phyloP scores from a whole-genome alignment of 2,113 vertebrate species.

The Alosa alosa region DNA sequence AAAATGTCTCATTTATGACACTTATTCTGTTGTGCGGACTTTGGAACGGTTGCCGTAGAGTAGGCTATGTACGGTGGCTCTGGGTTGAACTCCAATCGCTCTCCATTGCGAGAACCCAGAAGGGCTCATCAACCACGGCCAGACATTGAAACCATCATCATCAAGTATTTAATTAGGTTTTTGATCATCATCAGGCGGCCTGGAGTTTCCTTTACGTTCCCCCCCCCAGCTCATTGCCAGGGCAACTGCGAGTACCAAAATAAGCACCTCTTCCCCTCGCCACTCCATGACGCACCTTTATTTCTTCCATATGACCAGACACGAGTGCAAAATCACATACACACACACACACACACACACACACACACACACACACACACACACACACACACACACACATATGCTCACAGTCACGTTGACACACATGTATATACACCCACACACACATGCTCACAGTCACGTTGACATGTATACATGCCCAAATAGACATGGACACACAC shows the following conservation, averaged over 20 bases:
- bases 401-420: not conserved
- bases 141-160: conserved; percentile 31
- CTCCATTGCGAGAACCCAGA: conserved; percentile 28
- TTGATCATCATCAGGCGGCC: conserved; percentile 59
- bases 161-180: conserved; percentile 24
- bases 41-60: no score
- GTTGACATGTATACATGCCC: not conserved
- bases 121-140: conserved; percentile 47
- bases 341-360: conserved; percentile 37
- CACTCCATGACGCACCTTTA: conserved; percentile 59
- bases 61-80: not conserved
- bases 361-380: not conserved
- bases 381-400: not conserved
- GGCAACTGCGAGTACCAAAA: conserved; percentile 60
- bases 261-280: conserved; percentile 48
- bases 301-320: conserved; percentile 61
- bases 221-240: conserved; percentile 46
- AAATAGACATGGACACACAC: not conserved
- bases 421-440: conserved; percentile 35
- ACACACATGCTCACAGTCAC: conserved; percentile 13
- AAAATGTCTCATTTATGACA: not conserved
- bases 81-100: not conserved
- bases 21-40: no score
- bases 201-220: conserved; percentile 51
- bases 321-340: conserved; percentile 8